Conservation (phyloP, 2,797 vertebrate species). For the Centroberyx gerrardi region DNA sequence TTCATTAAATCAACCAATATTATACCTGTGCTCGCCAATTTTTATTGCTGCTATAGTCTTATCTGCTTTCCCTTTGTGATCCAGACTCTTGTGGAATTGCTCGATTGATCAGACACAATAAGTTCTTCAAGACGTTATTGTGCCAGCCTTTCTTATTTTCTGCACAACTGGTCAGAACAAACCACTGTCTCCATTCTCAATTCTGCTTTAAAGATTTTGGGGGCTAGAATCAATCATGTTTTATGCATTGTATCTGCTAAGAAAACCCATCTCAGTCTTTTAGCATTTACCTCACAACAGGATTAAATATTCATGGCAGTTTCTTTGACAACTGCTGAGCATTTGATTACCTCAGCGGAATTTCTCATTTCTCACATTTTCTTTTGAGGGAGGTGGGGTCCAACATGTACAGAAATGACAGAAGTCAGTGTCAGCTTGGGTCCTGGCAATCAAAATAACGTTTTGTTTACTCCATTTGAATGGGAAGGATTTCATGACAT, state of each 20-base stretch:
- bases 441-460: no score
- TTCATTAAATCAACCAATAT: neutral
- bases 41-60: neutral
- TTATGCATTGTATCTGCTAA: neutral
- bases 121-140: conserved; percentile 4
- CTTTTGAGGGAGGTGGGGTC: no score
- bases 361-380: no score
- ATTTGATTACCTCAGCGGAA: no score
- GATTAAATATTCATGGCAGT: neutral
- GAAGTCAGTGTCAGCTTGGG: no score
- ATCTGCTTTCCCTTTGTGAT: conserved; percentile 6
- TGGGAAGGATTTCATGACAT: no score
- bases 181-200: neutral
- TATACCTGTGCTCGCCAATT: neutral
- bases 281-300: neutral
- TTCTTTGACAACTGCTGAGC: neutral
- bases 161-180: conserved; percentile 26
- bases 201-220: conserved; percentile 2
- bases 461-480: no score
- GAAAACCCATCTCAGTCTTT: neutral
- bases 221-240: neutral
- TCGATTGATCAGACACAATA: conserved; percentile 14
- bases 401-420: no score
- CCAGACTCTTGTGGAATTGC: neutral
- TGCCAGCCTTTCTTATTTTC: conserved; percentile 43